Evolutionary conservation across 2,888 invertebrate genomes (phyloP), one percentile per base, ranked within the genome.

Genomic region (Tortricodes alternella): DNA sequence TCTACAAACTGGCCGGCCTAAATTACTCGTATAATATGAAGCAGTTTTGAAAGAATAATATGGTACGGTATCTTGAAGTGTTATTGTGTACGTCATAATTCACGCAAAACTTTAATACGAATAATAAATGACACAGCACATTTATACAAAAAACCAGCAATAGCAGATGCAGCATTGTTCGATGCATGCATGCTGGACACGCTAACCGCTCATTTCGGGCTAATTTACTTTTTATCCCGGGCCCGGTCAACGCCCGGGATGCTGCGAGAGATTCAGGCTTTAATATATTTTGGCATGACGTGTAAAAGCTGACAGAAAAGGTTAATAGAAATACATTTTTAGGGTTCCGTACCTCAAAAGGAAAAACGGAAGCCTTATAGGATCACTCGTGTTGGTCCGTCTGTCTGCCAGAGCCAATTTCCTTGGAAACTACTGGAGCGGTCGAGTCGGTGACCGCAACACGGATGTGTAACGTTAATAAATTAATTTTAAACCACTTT

Each of bases 141-240:
- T 35, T 35, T 16, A 16, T 21, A 41, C 15, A n/a, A 43, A 43
- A 27, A 43, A 43, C 16, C 9, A 3, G 13, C 16, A 46, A 23
- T 23, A 46, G 24, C 53, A 13, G 32, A 18, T 49, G 38, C 49
- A 34, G 41, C 23, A 7, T 39, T 23, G 7, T 39, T 19, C 21
- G 32, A n/a, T 46, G 46, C 21, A 41, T 41, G 41, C 39, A 13
- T 21, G 13, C n/a, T 15, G 48, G 29, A 27, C 52, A 52, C 46
- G 41, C 41, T 18, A 52, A 35, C 46, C 2, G 48, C 48, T 55
- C 55, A 35, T 55, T 55, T 27, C 21, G 41, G n/a, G 35, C 35
- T 55, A 41, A 55, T 55, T 27, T 49, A 27, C 55, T 43, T 49
- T 16, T 55, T 29, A 37, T 48, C 8, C 34, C 9, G n/a, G 7